A percentile compares a stretch with the other conserved stretches of the same genome.
These are phyloP conservation scores for Pristionchus exspectatus DNA, from an alignment of 2,888 invertebrate genomes.

Conservation along the genomic window DNA sequence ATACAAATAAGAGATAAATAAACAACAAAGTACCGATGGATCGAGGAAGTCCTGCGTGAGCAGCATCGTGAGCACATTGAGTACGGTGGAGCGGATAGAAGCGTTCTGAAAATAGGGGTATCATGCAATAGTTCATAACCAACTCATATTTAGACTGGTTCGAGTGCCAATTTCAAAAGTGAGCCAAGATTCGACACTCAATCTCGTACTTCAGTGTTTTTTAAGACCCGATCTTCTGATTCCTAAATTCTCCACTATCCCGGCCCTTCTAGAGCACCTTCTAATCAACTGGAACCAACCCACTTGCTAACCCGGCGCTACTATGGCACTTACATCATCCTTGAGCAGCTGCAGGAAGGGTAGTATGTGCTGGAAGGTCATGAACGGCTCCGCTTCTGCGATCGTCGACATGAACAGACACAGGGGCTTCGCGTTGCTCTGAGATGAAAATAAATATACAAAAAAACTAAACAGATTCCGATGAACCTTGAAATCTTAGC, in stretches of 20 bases:
- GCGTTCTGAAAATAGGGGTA: constrained; percentile 42
- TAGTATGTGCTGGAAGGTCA: constrained; percentile 51
- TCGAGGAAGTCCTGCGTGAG: constrained; percentile 39
- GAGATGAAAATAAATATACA: neutral
- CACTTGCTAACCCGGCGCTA: too few species aligned
- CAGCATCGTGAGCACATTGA: constrained; percentile 56
- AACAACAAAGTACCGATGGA: neutral
- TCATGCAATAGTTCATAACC: too few species aligned
- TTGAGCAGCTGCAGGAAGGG: constrained; percentile 55
- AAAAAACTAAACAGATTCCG: neutral
- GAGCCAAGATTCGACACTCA: too few species aligned
- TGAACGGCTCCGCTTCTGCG: constrained; percentile 58
- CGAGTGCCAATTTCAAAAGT: too few species aligned
- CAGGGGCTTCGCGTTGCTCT: constrained; percentile 56
- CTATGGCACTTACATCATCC: constrained; percentile 57
- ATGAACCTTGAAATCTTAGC: too few species aligned
- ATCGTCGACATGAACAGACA: constrained; percentile 56
- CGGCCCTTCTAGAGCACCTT: too few species aligned
- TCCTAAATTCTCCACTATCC: too few species aligned
- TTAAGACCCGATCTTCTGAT: too few species aligned
- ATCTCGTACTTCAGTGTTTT: too few species aligned
- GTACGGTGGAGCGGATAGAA: constrained; percentile 57
- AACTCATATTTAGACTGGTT: too few species aligned
- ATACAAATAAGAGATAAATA: neutral
- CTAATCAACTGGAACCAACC: too few species aligned